phyloP scores from a whole-genome alignment of 2,113 vertebrate species.

The Chelonoidis abingdonii region DNA sequence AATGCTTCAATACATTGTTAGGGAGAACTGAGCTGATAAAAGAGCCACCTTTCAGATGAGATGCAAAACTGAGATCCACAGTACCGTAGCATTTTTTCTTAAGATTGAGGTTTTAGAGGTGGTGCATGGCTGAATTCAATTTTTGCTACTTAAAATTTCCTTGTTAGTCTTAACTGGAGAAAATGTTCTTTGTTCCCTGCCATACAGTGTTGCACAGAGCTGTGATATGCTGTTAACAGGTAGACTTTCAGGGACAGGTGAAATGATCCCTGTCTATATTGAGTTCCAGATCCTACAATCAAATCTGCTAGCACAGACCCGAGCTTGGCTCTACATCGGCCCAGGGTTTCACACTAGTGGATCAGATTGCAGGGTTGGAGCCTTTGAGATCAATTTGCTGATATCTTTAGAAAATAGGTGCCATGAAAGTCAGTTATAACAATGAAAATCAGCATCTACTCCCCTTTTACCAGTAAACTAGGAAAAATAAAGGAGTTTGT shows the following conservation, averaged over 20 bases:
- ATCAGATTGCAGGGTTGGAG: too few relatives aligned
- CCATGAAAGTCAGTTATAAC: neutral
- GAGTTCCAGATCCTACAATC: too few relatives aligned
- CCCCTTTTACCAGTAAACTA: neutral
- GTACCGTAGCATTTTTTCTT: neutral
- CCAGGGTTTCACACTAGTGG: rapidly evolving
- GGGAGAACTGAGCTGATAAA: neutral
- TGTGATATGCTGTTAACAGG: neutral
- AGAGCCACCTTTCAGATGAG: neutral
- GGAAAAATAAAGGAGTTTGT: neutral
- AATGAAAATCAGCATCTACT: neutral
- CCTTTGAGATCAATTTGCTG: neutral
- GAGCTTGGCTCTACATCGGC: neutral
- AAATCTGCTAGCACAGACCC: too few relatives aligned
- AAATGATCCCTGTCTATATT: too few relatives aligned
- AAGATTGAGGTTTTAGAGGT: neutral
- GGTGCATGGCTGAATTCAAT: neutral
- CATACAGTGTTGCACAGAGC: neutral
- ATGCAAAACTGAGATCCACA: neutral
- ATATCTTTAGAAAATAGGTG: neutral
- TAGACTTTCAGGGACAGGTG: too few relatives aligned
- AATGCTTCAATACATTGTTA: neutral
- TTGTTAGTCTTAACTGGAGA: neutral
- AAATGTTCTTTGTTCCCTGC: neutral
- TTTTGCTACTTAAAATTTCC: neutral